These are phyloP conservation scores for Papilio protenor DNA, from an alignment of 2,888 invertebrate genomes.

Conservation along the genomic window DNA sequence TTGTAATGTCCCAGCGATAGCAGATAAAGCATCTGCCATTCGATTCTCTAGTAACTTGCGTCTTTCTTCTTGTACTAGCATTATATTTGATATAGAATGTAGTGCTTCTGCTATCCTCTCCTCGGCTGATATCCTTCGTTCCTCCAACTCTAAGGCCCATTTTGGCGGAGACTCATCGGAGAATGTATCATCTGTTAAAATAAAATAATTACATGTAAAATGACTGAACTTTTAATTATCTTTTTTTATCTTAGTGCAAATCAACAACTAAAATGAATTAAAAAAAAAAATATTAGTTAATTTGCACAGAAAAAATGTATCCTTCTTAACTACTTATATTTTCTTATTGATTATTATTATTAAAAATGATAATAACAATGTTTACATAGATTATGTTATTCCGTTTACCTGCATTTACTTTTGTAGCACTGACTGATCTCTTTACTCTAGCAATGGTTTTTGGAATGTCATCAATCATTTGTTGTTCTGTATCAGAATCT, in stretches of 20 bases:
- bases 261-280: too few relatives aligned
- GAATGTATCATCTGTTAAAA: conserved; percentile 60
- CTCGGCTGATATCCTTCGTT: conserved; percentile 70
- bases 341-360: too few relatives aligned
- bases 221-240: background rate
- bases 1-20: conserved; percentile 68
- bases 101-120: conserved; percentile 73
- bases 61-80: conserved; percentile 68
- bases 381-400: background rate
- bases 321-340: too few relatives aligned
- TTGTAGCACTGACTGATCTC: conserved; percentile 42
- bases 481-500: conserved; percentile 67
- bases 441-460: conserved; percentile 47
- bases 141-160: conserved; percentile 74
- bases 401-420: conserved; percentile 46
- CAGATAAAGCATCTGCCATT: conserved; percentile 65
- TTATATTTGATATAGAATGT: conserved; percentile 65
- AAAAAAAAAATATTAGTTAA: too few relatives aligned
- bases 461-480: conserved; percentile 58
- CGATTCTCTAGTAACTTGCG: conserved; percentile 63
- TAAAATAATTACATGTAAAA: background rate
- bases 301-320: too few relatives aligned
- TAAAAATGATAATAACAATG: background rate
- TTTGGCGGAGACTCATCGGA: conserved; percentile 67
- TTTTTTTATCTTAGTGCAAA: background rate